Conservation (phyloP, 2,888 invertebrate species). For the Mythimna albipuncta region DNA sequence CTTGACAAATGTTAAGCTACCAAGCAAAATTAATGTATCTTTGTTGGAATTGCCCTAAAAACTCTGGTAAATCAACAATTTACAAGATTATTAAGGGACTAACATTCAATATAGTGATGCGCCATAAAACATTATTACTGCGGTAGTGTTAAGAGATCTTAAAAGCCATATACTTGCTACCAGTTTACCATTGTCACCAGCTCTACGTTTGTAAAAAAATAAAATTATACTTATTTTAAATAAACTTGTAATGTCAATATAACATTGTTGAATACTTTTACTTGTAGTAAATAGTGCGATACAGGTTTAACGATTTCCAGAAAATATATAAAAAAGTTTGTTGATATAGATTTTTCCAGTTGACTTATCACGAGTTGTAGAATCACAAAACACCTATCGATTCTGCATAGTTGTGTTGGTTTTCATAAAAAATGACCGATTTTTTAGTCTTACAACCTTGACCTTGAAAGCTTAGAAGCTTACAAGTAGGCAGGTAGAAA, state of each 20-base stretch:
- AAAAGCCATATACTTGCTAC: not conserved
- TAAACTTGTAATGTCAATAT: too few relatives aligned
- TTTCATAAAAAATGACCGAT: constrained; percentile 26
- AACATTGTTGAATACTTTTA: not conserved
- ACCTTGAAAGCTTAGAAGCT: constrained; percentile 50
- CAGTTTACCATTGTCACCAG: not conserved
- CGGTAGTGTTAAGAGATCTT: not conserved
- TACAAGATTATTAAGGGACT: not conserved
- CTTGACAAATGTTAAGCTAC: not conserved
- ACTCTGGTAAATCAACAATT: not conserved
- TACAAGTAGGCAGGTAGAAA: not conserved
- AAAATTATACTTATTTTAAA: not conserved
- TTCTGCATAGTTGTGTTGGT: constrained; percentile 11
- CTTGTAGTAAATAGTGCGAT: not conserved
- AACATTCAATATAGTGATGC: not conserved
- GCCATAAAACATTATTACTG: not conserved
- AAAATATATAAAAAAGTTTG: not conserved
- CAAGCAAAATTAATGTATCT: not conserved
- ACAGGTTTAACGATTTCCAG: not conserved
- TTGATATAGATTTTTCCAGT: not conserved
- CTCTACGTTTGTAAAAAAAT: not conserved
- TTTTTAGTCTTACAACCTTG: constrained; percentile 32
- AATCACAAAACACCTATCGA: constrained; percentile 21
- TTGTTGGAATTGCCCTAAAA: not conserved
- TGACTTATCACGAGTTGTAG: not conserved